Conservation (phyloP, 30 jellyfish, hydroid and myxozoan genomes). For the Cassiopea xamachana region DNA sequence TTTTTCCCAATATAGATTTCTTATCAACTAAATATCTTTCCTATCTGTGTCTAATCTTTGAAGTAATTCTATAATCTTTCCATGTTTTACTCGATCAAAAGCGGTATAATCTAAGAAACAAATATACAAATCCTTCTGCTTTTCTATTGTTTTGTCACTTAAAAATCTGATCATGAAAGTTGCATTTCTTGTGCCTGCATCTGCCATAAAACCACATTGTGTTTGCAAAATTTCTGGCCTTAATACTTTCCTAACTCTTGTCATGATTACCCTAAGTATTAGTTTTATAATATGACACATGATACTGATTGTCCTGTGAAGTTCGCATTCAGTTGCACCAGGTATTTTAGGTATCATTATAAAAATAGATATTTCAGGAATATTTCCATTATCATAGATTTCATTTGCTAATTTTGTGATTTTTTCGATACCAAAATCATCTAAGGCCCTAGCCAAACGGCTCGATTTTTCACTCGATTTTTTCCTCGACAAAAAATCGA, state of each 20-base stretch:
- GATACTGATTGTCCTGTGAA: slow-evolving; percentile 51
- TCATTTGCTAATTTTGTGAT: slow-evolving; percentile 5
- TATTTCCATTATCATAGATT: slow-evolving; percentile 35
- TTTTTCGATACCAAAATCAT: slow-evolving; percentile 12
- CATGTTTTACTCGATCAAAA: slow-evolving; percentile 37
- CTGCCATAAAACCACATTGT: slow-evolving; percentile 14
- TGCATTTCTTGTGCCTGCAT: slow-evolving; percentile 42
- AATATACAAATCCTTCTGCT: slow-evolving; percentile 27
- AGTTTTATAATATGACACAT: slow-evolving; percentile 21
- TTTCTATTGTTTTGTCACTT: slow-evolving; percentile 9
- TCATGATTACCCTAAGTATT: slow-evolving; percentile 1
- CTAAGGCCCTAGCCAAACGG: background rate
- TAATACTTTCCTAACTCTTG: slow-evolving; percentile 11
- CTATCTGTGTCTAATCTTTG: slow-evolving; percentile 12
- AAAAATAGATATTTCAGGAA: slow-evolving; percentile 36
- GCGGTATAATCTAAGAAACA: slow-evolving; percentile 34
- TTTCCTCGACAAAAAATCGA: too few relatives aligned
- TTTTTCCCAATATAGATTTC: slow-evolving; percentile 47
- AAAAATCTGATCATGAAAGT: slow-evolving; percentile 16
- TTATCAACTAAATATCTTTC: slow-evolving; percentile 10
- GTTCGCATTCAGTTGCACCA: slow-evolving; percentile 44
- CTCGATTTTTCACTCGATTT: too few relatives aligned
- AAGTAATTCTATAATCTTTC: slow-evolving; percentile 6
- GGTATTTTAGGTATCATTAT: slow-evolving; percentile 38
- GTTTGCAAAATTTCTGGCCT: background rate